A percentile compares a stretch with the other conserved stretches of the same genome.
Evolutionary conservation across 2,888 invertebrate genomes (phyloP).

Genomic region (Ennomos fuscantarius): DNA sequence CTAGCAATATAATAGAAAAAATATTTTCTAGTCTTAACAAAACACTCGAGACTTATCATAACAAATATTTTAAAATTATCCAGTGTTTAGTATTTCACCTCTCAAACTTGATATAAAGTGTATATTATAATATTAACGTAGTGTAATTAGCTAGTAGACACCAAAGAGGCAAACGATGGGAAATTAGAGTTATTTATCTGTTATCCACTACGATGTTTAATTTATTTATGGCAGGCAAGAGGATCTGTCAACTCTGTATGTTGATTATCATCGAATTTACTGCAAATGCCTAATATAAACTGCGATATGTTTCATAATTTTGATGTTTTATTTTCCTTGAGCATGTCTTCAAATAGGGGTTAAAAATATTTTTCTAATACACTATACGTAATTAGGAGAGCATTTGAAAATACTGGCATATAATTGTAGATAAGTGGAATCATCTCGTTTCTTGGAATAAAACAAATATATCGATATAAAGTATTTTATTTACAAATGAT

Average conservation of each 20-base stretch:
- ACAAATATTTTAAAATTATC: conserved; percentile 21
- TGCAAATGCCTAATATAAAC: conserved; percentile 69
- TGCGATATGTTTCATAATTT: conserved; percentile 63
- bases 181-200: conserved; percentile 78
- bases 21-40: conserved; percentile 39
- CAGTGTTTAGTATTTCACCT: conserved; percentile 40
- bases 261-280: conserved; percentile 67
- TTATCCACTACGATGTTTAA: conserved; percentile 80
- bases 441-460: conserved; percentile 21
- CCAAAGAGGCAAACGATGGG: conserved; percentile 79
- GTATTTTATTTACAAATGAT: conserved; percentile 87
- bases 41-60: conserved; percentile 14
- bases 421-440: no score
- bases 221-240: conserved; percentile 67
- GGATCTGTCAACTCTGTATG: conserved; percentile 46
- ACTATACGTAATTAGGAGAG: no score
- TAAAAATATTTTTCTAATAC: neutral
- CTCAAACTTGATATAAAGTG: conserved; percentile 45
- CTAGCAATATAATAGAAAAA: conserved; percentile 26
- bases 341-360: neutral
- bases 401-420: no score
- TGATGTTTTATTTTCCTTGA: conserved; percentile 39
- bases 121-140: conserved; percentile 51
- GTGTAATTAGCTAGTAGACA: conserved; percentile 81
- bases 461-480: conserved; percentile 69